Percentiles rank a stretch among this genome's conserved stretches.
These are phyloP conservation scores for Hemibagrus guttatus DNA, from an alignment of 2,797 vertebrate species.

Conservation along the genomic window DNA sequence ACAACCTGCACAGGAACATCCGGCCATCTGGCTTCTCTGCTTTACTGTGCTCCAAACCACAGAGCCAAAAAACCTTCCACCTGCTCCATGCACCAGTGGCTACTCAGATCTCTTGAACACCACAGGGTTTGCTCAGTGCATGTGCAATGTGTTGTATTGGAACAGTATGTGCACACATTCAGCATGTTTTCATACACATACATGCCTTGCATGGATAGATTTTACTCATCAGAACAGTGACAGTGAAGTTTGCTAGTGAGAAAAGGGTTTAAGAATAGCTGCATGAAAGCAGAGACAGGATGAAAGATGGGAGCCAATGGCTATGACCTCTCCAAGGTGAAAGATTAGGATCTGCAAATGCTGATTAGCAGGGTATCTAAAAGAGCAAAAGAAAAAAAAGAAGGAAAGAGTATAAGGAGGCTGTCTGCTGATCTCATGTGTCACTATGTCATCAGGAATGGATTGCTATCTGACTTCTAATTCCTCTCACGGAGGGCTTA, in stretches of 20 bases:
- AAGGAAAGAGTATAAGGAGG: conserved; percentile 3
- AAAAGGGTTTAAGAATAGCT: conserved; percentile 24
- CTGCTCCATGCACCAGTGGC: conserved; percentile 58
- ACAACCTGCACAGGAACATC: conserved; percentile 67
- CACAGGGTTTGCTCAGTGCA: conserved; percentile 25
- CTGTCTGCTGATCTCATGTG: conserved; percentile 32
- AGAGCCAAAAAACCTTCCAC: conserved; percentile 64
- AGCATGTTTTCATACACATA: conserved; percentile 13
- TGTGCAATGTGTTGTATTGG: conserved; percentile 36
- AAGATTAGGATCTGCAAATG: conserved; percentile 35
- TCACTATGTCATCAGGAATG: conserved; percentile 9
- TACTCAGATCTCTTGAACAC: conserved; percentile 54
- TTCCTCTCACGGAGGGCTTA: background rate
- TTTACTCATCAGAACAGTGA: conserved; percentile 1
- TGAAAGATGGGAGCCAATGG: conserved; percentile 27
- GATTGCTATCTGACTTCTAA: conserved; percentile 16
- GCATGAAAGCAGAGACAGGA: conserved; percentile 28
- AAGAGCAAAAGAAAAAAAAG: conserved; percentile 14
- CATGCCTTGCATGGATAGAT: background rate
- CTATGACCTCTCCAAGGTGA: conserved; percentile 41
- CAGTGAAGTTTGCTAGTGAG: background rate
- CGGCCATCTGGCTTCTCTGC: conserved; percentile 65
- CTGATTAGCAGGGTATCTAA: conserved; percentile 40
- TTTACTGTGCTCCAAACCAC: conserved; percentile 67
- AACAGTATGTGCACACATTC: conserved; percentile 5